Evolutionary conservation across 2,888 invertebrate genomes (phyloP).

Genomic region (Callimorpha dominula): DNA sequence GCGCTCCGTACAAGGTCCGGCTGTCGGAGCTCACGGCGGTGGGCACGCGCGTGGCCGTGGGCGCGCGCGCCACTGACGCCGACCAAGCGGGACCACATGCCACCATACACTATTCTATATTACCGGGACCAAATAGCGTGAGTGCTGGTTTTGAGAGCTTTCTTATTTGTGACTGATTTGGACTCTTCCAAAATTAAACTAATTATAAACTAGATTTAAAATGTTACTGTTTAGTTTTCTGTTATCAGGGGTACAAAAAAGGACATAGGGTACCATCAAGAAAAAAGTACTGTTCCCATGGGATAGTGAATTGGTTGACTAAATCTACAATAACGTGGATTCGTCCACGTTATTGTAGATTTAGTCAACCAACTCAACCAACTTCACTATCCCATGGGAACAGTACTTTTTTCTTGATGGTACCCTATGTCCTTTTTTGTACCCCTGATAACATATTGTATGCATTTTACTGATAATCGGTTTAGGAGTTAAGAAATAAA

Average conservation of each 20-base stretch:
- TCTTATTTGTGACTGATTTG: not conserved
- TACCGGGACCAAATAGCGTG: slow-evolving; percentile 92
- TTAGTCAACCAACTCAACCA: not conserved
- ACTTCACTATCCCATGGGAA: no score
- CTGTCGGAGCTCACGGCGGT: slow-evolving; percentile 93
- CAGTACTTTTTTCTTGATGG: not conserved
- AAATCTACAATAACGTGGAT: not conserved
- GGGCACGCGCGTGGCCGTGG: slow-evolving; percentile 91
- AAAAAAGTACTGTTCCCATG: not conserved
- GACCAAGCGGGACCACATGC: slow-evolving; percentile 96
- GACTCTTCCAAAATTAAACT: not conserved
- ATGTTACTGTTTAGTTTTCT: not conserved
- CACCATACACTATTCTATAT: slow-evolving; percentile 93
- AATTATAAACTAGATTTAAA: not conserved
- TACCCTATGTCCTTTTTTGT: no score
- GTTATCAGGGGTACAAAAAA: no score
- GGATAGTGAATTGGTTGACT: not conserved
- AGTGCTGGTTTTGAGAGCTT: slow-evolving; percentile 43
- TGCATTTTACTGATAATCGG: no score
- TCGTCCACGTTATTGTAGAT: not conserved
- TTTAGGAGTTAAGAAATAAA: no score
- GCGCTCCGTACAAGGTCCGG: slow-evolving; percentile 93
- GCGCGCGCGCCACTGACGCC: slow-evolving; percentile 92
- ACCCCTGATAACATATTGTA: no score
- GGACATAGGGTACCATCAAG: no score